These are phyloP conservation scores for Neoascia interrupta DNA, from an alignment of 2,888 invertebrate species.

Conservation along the genomic window DNA sequence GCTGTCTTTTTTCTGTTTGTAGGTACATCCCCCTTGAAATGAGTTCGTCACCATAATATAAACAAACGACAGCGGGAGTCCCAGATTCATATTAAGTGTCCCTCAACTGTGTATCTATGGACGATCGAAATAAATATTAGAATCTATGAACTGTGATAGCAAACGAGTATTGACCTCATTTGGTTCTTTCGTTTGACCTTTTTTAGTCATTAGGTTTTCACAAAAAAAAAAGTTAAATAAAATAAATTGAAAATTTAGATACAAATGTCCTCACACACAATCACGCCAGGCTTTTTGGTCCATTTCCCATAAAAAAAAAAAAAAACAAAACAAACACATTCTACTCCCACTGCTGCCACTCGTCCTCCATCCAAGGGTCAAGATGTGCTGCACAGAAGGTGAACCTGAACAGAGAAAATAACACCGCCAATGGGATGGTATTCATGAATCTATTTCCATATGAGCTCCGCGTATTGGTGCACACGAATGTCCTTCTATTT, in stretches of 20 bases:
- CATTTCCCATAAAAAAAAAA: constrained; percentile 8
- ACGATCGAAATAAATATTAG: constrained; percentile 16
- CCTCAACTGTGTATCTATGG: too few species aligned
- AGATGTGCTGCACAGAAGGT: constrained; percentile 59
- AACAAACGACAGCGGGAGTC: neutral
- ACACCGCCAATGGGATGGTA: constrained; percentile 10
- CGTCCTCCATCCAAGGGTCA: constrained; percentile 46
- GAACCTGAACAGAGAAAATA: constrained; percentile 34
- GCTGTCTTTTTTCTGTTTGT: too few species aligned
- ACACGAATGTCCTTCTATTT: constrained; percentile 60
- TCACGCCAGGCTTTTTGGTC: too few species aligned
- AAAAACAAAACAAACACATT: constrained; percentile 2
- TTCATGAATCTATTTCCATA: constrained; percentile 37
- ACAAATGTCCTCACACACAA: too few species aligned
- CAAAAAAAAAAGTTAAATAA: constrained; percentile 17
- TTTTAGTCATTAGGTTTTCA: constrained; percentile 16
- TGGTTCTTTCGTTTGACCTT: constrained; percentile 46
- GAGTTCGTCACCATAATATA: neutral
- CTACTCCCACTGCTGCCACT: constrained; percentile 6
- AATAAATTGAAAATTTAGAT: constrained; percentile 18
- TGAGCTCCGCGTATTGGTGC: constrained; percentile 32
- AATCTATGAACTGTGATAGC: constrained; percentile 30
- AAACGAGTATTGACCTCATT: constrained; percentile 42
- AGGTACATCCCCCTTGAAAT: too few species aligned
- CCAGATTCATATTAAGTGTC: too few species aligned